Conservation (phyloP, 2,888 invertebrate species). For the Taphrorychus bicolor region DNA sequence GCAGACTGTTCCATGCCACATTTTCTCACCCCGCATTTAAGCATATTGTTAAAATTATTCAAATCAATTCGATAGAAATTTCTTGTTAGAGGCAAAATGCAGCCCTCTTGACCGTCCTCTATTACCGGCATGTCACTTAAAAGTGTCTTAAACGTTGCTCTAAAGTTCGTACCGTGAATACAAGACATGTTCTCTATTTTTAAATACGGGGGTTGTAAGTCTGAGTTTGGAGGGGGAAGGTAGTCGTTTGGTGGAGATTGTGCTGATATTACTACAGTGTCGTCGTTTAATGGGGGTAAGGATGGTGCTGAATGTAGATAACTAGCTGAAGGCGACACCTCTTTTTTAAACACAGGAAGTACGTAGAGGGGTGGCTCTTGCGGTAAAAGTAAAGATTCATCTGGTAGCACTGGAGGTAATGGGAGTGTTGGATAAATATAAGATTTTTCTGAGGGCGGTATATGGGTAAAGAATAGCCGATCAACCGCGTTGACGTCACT, state of each 20-base stretch:
- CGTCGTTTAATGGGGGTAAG: conserved; percentile 43
- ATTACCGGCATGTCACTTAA: conserved; percentile 42
- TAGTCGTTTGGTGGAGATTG: conserved; percentile 36
- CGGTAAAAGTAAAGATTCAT: conserved; percentile 46
- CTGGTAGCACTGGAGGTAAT: conserved; percentile 39
- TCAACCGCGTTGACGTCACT: not conserved
- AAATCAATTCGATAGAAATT: conserved; percentile 60
- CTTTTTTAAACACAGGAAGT: conserved; percentile 48
- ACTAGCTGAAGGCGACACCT: conserved; percentile 26
- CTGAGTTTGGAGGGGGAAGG: conserved; percentile 20
- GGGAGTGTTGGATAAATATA: conserved; percentile 51
- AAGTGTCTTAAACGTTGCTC: conserved; percentile 48
- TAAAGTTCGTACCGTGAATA: conserved; percentile 54
- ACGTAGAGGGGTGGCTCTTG: conserved; percentile 45
- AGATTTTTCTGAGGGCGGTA: conserved; percentile 26
- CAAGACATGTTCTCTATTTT: conserved; percentile 57
- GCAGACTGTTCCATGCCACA: conserved; percentile 53
- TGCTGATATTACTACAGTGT: conserved; percentile 46
- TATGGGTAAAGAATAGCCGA: conserved; percentile 4
- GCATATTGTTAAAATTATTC: conserved; percentile 59
- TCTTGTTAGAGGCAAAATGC: conserved; percentile 42
- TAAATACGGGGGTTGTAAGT: conserved; percentile 30
- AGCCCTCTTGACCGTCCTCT: conserved; percentile 54
- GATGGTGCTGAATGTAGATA: conserved; percentile 21
- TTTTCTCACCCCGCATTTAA: conserved; percentile 62